A percentile compares a stretch with the other conserved stretches of the same genome.
These are phyloP conservation scores for Thunnus albacares DNA, from an alignment of 2,797 vertebrate species.

Conservation along the genomic window DNA sequence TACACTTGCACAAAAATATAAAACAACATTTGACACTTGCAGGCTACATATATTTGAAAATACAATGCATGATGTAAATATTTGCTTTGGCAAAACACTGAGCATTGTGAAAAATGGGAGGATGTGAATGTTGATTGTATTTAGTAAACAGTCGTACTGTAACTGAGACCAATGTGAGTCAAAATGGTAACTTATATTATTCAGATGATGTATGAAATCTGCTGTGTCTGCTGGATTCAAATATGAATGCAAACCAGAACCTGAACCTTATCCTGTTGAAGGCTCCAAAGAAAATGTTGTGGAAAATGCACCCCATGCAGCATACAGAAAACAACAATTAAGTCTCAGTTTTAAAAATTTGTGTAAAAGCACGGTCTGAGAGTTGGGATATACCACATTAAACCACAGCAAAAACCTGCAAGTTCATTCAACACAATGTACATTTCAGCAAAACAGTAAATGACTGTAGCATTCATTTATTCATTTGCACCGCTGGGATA, in stretches of 20 bases:
- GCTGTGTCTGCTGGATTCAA: neutral
- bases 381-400: conserved; percentile 9
- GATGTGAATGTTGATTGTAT: conserved; percentile 5
- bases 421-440: conserved; percentile 17
- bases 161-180: conserved; percentile 9
- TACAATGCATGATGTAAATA: neutral
- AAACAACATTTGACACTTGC: conserved; percentile 12
- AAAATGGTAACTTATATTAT: conserved; percentile 7
- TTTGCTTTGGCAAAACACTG: conserved; percentile 9
- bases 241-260: conserved; percentile 21
- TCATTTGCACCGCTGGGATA: conserved; percentile 19
- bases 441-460: conserved; percentile 31
- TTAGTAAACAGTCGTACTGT: neutral
- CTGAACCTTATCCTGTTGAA: conserved; percentile 15
- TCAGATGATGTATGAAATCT: conserved; percentile 32
- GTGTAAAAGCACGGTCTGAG: neutral
- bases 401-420: conserved; percentile 39
- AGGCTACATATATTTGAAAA: neutral
- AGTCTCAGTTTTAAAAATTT: neutral
- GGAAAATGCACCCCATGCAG: conserved; percentile 15
- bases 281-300: neutral
- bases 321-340: conserved; percentile 6
- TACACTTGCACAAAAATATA: conserved; percentile 12
- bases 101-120: conserved; percentile 4
- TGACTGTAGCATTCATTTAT: conserved; percentile 2